Percentiles rank a stretch among this genome's conserved stretches.
phyloP scores from a whole-genome alignment of 1,140 invertebrate species.

The Drosophila baimaii region DNA sequence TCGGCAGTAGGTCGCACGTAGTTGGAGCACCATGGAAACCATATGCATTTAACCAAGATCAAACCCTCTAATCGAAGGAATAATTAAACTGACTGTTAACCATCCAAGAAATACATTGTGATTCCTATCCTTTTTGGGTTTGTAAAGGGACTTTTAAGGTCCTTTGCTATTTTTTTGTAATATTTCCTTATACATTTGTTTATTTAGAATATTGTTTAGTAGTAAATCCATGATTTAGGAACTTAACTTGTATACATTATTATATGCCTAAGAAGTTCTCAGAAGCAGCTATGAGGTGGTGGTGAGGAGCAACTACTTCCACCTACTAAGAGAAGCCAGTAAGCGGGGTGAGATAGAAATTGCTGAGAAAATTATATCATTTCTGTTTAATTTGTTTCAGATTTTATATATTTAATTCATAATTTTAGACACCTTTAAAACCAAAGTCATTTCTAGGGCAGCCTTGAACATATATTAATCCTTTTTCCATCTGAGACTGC shows the following conservation, averaged over 20 bases:
- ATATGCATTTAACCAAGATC: slow-evolving; percentile 42
- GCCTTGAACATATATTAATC: too few relatives aligned
- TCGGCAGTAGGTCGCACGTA: slow-evolving; percentile 54
- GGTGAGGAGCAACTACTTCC: slow-evolving; percentile 60
- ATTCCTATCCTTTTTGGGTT: not conserved
- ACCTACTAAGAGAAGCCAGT: slow-evolving; percentile 42
- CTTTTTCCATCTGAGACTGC: too few relatives aligned
- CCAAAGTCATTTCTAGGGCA: too few relatives aligned
- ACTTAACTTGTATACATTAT: too few relatives aligned
- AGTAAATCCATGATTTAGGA: too few relatives aligned
- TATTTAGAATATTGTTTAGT: not conserved
- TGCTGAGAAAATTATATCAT: not conserved
- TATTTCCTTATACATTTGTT: too few relatives aligned
- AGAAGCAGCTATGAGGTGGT: slow-evolving; percentile 87
- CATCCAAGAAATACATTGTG: not conserved
- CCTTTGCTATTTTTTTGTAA: not conserved
- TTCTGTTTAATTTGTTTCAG: not conserved
- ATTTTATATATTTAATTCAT: too few relatives aligned
- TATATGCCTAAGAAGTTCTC: too few relatives aligned
- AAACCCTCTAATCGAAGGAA: slow-evolving; percentile 4
- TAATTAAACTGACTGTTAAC: slow-evolving; percentile 29
- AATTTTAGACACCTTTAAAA: too few relatives aligned
- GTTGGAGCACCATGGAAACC: not conserved
- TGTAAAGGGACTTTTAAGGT: not conserved
- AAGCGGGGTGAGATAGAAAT: not conserved